Percentiles rank a stretch among this genome's conserved stretches.
phyloP scores from a whole-genome alignment of 2,797 vertebrate genomes.

The Schizopygopsis pylzovi region DNA sequence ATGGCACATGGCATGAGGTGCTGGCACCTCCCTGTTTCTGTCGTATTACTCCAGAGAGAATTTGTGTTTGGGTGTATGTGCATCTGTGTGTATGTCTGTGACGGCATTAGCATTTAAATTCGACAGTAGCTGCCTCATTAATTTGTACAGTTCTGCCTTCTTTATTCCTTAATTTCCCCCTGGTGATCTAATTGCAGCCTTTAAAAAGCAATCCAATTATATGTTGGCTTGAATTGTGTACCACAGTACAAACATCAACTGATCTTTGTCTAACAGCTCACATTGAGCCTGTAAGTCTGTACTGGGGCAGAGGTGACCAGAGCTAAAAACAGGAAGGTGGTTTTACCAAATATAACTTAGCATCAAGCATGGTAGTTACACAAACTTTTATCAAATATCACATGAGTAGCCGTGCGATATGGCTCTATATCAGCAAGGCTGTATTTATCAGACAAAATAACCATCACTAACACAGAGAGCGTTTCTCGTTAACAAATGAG shows the following conservation, averaged over 20 bases:
- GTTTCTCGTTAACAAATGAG: neutral
- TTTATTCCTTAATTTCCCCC: conserved; percentile 44
- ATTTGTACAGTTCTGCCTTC: conserved; percentile 26
- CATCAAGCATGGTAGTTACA: neutral
- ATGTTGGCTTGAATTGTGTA: conserved; percentile 9
- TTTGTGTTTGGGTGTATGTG: conserved; percentile 23
- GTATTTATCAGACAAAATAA: too few species aligned
- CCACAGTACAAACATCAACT: conserved; percentile 14
- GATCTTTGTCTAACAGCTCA: conserved; percentile 26
- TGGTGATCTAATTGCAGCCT: conserved; percentile 38
- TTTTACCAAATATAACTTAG: neutral
- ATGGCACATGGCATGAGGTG: conserved; percentile 19
- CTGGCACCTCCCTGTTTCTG: conserved; percentile 44
- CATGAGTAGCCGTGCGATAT: neutral
- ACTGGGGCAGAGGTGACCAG: neutral
- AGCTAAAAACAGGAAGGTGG: conserved; percentile 1
- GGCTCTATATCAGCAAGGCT: neutral
- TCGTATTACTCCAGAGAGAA: conserved; percentile 43
- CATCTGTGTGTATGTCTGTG: conserved; percentile 41
- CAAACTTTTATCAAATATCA: neutral
- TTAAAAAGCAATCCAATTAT: conserved; percentile 46
- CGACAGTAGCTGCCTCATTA: conserved; percentile 32
- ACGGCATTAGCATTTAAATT: conserved; percentile 33
- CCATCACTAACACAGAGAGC: neutral
- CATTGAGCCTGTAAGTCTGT: conserved; percentile 1